Base-by-base conservation (phyloP, 2,113 vertebrate genomes). In the Nibea albiflora region DNA sequence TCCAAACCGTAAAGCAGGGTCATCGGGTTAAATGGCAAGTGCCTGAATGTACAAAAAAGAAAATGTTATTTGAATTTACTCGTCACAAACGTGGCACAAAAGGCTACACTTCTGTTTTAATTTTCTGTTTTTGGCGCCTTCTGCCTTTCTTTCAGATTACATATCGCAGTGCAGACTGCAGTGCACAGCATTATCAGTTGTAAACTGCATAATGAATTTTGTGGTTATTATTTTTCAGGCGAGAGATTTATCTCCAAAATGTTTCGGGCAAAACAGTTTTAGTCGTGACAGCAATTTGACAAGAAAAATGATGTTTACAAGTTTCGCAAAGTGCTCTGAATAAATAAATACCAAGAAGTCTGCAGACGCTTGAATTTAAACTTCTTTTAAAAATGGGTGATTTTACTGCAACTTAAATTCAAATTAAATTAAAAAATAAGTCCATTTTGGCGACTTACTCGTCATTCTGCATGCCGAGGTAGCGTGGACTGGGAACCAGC, bases 401-500 rank as follows among this genome's bases (percentile, higher is more conserved):
- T 44, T 64, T 28, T 22, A 31, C 57, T 14, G 19, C 15, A 16
- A 24, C 2, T 39, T 39, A 39, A 39, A 0, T n/a, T 61, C 3
- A 5, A 31, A 31, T 58, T 3, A 28, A 78, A 50, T 11, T 0
- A 14, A 24, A 24, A 22, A 53, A n/a, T n/a, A 9, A 53, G 11
- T 47, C 4, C 11, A 11, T 9, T 46, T 47, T 17, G 14, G 50
- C 62, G 54, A 82, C 98, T 96, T 94, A 99, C 98, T 99, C 98
- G 72, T 99, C 98, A 56, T 97, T 98, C 90, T 99, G 98, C 91
- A 97, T 95, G 81, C 97, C 97, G 84, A 98, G 95, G 3, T 99
- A 98, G 94, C 97, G 96, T 1, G 97, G 97, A 88, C 98, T 99
- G 44, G 98, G 98, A 76, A 99, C 98, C 85, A 99, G 95, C 98